Percentiles rank a stretch among this genome's conserved stretches.
phyloP scores from a whole-genome alignment of 2,888 invertebrate genomes.

The Epinotia ramella region DNA sequence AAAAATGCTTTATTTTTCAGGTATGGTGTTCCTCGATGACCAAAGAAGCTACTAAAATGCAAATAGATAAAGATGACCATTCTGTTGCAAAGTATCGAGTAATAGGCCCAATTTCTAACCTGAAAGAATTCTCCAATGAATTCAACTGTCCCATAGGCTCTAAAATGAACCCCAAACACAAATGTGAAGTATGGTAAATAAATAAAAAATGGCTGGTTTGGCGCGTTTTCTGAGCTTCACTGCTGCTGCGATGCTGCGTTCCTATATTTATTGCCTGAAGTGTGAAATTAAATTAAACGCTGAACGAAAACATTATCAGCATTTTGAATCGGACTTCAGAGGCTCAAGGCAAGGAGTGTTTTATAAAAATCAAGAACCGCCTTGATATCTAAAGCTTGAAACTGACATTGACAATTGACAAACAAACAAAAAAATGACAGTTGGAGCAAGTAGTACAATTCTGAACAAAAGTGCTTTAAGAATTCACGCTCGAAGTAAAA shows the following conservation, averaged over 20 bases:
- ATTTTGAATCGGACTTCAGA: neutral
- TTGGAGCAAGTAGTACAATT: constrained; percentile 32
- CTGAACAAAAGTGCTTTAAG: constrained; percentile 42
- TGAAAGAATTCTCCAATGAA: constrained; percentile 92
- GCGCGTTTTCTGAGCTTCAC: constrained; percentile 50
- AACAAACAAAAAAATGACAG: neutral
- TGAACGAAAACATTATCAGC: constrained; percentile 18
- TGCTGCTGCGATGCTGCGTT: constrained; percentile 46
- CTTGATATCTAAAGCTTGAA: neutral
- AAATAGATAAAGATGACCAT: constrained; percentile 97
- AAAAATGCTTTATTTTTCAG: constrained; percentile 65
- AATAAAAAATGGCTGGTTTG: constrained; percentile 28
- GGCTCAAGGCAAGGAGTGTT: neutral
- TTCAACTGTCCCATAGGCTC: constrained; percentile 91
- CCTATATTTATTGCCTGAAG: constrained; percentile 46
- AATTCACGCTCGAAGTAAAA: constrained; percentile 16
- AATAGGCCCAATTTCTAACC: constrained; percentile 94
- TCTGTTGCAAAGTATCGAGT: constrained; percentile 95
- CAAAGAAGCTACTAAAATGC: constrained; percentile 92
- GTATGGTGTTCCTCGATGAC: constrained; percentile 97
- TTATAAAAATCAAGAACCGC: neutral
- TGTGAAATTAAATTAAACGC: constrained; percentile 23
- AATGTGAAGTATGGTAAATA: constrained; percentile 94
- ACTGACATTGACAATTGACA: constrained; percentile 3
- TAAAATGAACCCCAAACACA: constrained; percentile 93